Base-by-base conservation (phyloP, 2,797 vertebrate species). In the Catharus ustulatus region DNA sequence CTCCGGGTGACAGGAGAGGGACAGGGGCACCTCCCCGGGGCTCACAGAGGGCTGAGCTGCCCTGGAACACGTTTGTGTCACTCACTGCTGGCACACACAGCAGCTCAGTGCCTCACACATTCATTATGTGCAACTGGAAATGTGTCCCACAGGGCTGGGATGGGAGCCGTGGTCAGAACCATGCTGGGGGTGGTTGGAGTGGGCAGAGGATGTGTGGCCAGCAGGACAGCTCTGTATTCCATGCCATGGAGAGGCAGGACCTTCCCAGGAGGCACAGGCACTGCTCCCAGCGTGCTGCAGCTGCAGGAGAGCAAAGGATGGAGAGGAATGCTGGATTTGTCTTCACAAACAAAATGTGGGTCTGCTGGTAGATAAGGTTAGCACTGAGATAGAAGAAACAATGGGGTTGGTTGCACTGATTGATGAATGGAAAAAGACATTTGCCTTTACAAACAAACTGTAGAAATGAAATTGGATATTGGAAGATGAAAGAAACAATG, bases 31-130 rank as follows among this genome's bases (percentile, higher is more conserved):
- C 17, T 64, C 81, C 46, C 51, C 1, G 0, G 8, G 16, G 67
- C 10, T 6, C 43, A 20, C 38, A 17, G 48, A 19, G 55, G 38
- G 86, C 64, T 32, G 59, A 89, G 64, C 64, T 86, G 62, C 43
- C 1, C 0, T 8, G 26, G 48, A 22, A 21, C 11, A 0, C 1
- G 1, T 62, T 54, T 0, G 0, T 43, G 76, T 46, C 80, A 4
- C 13, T 27, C 66, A 21, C 34, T 34, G 42, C 64, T 46, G 45
- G 8, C 54, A 14, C 9, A 9, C 0, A 2, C 29, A 9, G 45
- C 7, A 10, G 11, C 45, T 58, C 4, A 0, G 9, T 9, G 45
- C 67, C 71, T 78, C 46, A 16, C 84, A 85, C 49, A 8, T 14
- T 24, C 46, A 3, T 51, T n/a, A 26, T 24, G 54, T 43, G 46